A percentile compares a stretch with the other conserved stretches of the same genome.
Evolutionary conservation across 2,888 invertebrate genomes (phyloP).

Genomic region (Thyatira batis): DNA sequence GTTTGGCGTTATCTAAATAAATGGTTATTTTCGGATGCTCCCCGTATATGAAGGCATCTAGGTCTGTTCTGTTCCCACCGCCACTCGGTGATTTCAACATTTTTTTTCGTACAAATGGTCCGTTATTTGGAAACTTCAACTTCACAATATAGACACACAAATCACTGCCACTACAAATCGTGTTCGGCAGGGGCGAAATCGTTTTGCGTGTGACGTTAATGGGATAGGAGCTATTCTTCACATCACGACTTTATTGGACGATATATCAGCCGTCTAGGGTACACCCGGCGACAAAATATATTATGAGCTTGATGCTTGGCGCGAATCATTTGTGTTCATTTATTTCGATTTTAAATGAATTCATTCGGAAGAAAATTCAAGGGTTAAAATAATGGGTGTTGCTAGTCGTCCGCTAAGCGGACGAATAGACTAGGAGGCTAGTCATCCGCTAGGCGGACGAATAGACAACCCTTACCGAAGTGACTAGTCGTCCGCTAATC

Average conservation of each 20-base stretch:
- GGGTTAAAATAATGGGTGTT: no score
- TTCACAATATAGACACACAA: slow-evolving; percentile 58
- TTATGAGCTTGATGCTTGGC: slow-evolving; percentile 22
- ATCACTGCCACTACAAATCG: slow-evolving; percentile 67
- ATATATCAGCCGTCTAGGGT: slow-evolving; percentile 54
- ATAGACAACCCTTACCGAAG: no score
- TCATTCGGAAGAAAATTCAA: no score
- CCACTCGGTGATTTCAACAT: not conserved
- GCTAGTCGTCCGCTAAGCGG: no score
- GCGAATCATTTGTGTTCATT: slow-evolving; percentile 4
- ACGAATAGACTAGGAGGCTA: no score
- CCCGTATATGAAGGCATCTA: not conserved
- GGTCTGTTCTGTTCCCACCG: not conserved
- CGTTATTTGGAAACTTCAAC: slow-evolving; percentile 47
- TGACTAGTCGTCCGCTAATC: no score
- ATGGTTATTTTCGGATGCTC: not conserved
- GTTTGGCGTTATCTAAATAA: not conserved
- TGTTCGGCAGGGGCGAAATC: slow-evolving; percentile 52
- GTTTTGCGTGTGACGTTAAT: slow-evolving; percentile 72
- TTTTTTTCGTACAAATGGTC: slow-evolving; percentile 22
- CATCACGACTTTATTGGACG: slow-evolving; percentile 67
- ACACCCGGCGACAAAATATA: slow-evolving; percentile 25
- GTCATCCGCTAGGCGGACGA: no score
- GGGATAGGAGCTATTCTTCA: slow-evolving; percentile 69
- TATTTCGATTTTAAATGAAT: not conserved